Base-by-base conservation (phyloP, 2,797 vertebrate genomes). In the Denticeps clupeoides region DNA sequence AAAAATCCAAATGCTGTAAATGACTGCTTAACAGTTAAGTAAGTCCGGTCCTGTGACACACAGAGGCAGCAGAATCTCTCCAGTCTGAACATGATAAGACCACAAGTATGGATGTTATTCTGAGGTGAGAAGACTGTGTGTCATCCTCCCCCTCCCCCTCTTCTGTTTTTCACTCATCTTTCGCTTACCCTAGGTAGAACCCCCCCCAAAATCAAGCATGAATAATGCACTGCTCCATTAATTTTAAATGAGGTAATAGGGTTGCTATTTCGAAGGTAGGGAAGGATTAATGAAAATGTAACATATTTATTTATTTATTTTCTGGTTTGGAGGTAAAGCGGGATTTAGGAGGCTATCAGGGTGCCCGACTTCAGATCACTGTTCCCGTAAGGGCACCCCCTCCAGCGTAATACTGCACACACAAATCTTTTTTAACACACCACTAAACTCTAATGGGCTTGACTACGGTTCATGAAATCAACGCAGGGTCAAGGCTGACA, bases 161-260 rank as follows among this genome's bases (percentile, higher is more conserved):
- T 55, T n/a, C n/a, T n/a, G n/a, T n/a, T n/a, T n/a, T n/a, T n/a
- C n/a, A n/a, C 58, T 59, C 53, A 56, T 56, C 67, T 73, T 67
- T 73, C 56, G 73, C 70, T 73, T 73, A 70, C 65, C 67, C 56
- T 59, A 47, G 52, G 51, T 62, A 64, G 53, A 60, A 67, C 59
- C 54, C 55, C 59, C 45, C 13, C 32, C 13, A 18, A 53, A 25
- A 33, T 18, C 49, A 47, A 65, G 51, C 62, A 68, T 69, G 63
- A 72, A 72, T 72, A 64, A 72, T 70, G 65, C 56, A 70, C 60
- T 59, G 59, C 58, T 56, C 32, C 55, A 84, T 84, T 75, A 81
- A 87, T 87, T 83, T 84, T 85, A 85, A 82, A 85, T 75, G 74
- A 83, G 80, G 72, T 80, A 81, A 81, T 81, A 80, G 71, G 76